Evolutionary conservation across 2,113 vertebrate species (phyloP), one percentile per base, ranked within the genome.

Genomic region (Saccopteryx bilineata): DNA sequence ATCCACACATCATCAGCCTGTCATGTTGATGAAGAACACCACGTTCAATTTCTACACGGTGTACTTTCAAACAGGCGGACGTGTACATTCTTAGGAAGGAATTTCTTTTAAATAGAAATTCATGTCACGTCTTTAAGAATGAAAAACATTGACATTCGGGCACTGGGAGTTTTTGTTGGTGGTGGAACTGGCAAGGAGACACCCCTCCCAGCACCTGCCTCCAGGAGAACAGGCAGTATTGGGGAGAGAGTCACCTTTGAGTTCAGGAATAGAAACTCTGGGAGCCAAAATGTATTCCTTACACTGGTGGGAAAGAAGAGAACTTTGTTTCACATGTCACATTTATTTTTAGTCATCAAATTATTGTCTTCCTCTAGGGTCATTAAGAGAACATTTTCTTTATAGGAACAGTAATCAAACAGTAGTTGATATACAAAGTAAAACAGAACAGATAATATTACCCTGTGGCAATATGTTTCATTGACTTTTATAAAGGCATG

Each of bases 321-420:
- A 68, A 31, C 86, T 89, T 93, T 90, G 31, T 60, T 94, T 65
- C 81, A 12, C 21, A 14, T 74, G 54, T 76, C 83, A 93, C 23
- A 56, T 60, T 91, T 39, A 39, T 39, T 97, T 94, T 92, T 54
- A 74, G 71, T 94, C 66, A 87, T 80, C 9, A 93, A 75, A 76
- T 94, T 46, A 65, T 78, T 82, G n/a, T 94, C 56, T 68, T 95
- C 50, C 12, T 63, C 39, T 84, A 66, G 12, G 61, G 33, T 94
- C 71, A 78, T 90, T 78, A 85, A 54, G 86, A 78, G 79, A 95
- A 79, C 33, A 9, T 75, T 79, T 79, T 87, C n/a, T 63, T 92
- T 13, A 13, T 11, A 69, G 72, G 90, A 90, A 78, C 7, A 81
- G 61, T 33, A 28, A 69, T 89, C 52, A 82, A 83, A 86, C 15